phyloP scores from a whole-genome alignment of 2,113 vertebrate species.

The Cervus canadensis region DNA sequence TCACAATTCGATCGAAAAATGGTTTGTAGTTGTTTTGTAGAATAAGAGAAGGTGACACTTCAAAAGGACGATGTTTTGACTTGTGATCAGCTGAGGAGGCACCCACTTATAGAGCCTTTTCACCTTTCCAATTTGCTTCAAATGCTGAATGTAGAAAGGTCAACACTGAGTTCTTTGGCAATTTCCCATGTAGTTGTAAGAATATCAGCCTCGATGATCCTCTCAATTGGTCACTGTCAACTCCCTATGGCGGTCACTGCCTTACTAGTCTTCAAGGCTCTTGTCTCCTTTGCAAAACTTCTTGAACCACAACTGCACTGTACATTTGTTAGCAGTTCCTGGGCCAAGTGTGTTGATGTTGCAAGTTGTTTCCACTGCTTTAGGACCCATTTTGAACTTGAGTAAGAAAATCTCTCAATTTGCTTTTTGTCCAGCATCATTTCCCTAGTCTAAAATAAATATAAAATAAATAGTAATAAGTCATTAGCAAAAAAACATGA shows the following conservation, averaged over 20 bases:
- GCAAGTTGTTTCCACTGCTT: neutral
- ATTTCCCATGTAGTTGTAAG: neutral
- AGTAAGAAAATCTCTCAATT: neutral
- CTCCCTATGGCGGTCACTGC: fast-evolving
- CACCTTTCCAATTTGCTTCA: neutral
- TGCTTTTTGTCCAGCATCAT: neutral
- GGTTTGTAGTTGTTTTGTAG: neutral
- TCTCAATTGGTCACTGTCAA: neutral
- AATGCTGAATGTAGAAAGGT: neutral
- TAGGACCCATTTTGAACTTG: neutral
- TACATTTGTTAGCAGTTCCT: neutral
- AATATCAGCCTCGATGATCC: neutral
- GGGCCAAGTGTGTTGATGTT: neutral
- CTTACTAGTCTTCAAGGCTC: neutral
- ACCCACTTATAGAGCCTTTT: neutral
- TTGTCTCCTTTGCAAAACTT: neutral
- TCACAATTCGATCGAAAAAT: neutral
- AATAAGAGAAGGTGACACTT: neutral
- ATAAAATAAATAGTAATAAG: neutral
- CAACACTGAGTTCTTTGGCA: neutral
- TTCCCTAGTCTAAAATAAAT: neutral
- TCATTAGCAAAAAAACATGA: neutral
- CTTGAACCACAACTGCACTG: neutral
- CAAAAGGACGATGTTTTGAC: neutral
- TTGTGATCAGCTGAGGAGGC: neutral